Percentiles rank a stretch among this genome's conserved stretches.
These are phyloP conservation scores for Diarsia brunnea DNA, from an alignment of 2,888 invertebrate genomes.

Conservation along the genomic window DNA sequence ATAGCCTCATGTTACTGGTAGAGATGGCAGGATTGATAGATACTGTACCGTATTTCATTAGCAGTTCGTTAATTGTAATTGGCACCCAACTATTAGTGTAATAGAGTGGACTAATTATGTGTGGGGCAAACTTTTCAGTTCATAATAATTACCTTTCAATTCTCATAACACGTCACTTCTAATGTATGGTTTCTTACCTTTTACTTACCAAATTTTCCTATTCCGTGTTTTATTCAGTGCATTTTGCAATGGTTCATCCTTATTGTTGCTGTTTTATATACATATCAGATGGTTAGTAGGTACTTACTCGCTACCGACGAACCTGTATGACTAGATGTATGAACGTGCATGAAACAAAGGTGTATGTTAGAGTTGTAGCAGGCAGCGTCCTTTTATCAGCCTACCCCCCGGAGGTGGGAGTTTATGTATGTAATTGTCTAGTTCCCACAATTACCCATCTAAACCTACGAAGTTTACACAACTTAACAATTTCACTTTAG, in stretches of 20 bases:
- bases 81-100: not conserved
- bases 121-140: not conserved
- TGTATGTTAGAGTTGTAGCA: not conserved
- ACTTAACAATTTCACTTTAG: slow-evolving; percentile 4
- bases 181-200: not conserved
- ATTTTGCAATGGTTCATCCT: not conserved
- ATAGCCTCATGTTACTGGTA: slow-evolving; percentile 59
- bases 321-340: not conserved
- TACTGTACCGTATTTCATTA: not conserved
- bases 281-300: not conserved
- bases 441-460: not conserved
- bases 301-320: not conserved
- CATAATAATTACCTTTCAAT: not conserved
- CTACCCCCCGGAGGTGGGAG: not conserved
- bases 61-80: too few species aligned
- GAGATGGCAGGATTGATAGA: slow-evolving; percentile 53
- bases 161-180: too few species aligned
- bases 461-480: not conserved
- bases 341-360: not conserved
- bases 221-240: not conserved
- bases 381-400: not conserved
- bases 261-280: not conserved
- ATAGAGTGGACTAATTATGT: not conserved
- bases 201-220: not conserved
- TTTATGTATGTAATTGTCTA: not conserved